Percentiles rank a stretch among this genome's conserved stretches.
These are phyloP conservation scores for Quiscalus mexicanus DNA, from an alignment of 2,113 vertebrate species.

Conservation along the genomic window DNA sequence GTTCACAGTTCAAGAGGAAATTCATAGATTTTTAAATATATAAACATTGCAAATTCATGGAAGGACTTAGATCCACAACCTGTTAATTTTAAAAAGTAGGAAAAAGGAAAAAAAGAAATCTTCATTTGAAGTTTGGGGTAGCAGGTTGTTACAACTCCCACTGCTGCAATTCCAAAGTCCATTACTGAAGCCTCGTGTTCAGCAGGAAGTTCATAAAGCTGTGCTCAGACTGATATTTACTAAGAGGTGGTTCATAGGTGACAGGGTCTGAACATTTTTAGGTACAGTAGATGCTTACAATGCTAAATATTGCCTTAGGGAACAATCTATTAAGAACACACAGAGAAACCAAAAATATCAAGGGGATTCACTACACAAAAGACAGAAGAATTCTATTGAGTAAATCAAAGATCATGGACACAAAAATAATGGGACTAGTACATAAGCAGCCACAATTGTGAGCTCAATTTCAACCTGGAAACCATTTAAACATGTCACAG, in stretches of 20 bases:
- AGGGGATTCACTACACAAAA: neutral
- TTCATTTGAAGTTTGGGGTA: neutral
- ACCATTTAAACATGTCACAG: neutral
- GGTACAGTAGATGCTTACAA: neutral
- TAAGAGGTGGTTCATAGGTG: neutral
- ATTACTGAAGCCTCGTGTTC: neutral
- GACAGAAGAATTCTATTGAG: neutral
- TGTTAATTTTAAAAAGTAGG: neutral
- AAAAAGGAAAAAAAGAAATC: neutral
- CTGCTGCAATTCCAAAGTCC: neutral
- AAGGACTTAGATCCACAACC: neutral
- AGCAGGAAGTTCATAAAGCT: neutral
- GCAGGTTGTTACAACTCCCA: neutral
- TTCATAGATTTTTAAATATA: neutral
- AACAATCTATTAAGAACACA: neutral
- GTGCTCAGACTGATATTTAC: neutral
- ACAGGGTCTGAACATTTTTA: neutral
- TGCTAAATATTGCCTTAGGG: neutral
- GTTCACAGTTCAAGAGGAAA: neutral
- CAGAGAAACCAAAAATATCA: neutral
- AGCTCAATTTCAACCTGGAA: constrained; percentile 4
- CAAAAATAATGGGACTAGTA: neutral
- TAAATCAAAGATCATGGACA: neutral
- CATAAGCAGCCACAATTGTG: neutral
- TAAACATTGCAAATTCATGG: neutral